phyloP scores from a whole-genome alignment of 2,888 invertebrate genomes.

The Andrena chrysosceles region DNA sequence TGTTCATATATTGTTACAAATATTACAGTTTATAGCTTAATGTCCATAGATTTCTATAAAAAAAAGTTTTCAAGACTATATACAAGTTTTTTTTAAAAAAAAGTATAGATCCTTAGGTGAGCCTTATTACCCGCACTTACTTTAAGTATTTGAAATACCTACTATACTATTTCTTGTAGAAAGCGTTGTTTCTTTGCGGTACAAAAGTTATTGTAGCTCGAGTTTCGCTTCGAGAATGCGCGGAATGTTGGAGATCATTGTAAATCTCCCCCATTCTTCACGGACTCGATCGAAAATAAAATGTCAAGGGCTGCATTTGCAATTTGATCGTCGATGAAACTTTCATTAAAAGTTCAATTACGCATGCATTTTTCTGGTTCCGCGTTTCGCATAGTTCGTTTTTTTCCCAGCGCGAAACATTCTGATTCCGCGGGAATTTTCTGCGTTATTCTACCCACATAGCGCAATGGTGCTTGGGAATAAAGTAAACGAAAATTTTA shows the following conservation, averaged over 20 bases:
- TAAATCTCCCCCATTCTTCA: constrained; percentile 7
- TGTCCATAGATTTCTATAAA: no score
- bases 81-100: no score
- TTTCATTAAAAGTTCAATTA: constrained; percentile 21
- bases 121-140: no score
- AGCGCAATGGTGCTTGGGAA: neutral
- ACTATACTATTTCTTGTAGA: no score
- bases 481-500: neutral
- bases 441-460: neutral
- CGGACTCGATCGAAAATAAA: constrained; percentile 11
- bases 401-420: neutral
- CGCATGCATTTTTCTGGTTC: constrained; percentile 3
- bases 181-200: no score
- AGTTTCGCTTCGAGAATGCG: neutral
- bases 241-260: constrained; percentile 1
- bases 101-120: no score
- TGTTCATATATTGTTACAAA: no score
- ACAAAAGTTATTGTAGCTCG: no score
- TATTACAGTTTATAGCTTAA: no score
- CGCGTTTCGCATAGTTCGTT: constrained; percentile 9
- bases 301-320: constrained; percentile 36
- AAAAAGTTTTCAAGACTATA: no score
- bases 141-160: no score
- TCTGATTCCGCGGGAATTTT: neutral
- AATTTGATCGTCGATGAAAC: constrained; percentile 19